Evolutionary conservation across 2,797 vertebrate species (phyloP).

Genomic region (Pseudochirops cupreus): DNA sequence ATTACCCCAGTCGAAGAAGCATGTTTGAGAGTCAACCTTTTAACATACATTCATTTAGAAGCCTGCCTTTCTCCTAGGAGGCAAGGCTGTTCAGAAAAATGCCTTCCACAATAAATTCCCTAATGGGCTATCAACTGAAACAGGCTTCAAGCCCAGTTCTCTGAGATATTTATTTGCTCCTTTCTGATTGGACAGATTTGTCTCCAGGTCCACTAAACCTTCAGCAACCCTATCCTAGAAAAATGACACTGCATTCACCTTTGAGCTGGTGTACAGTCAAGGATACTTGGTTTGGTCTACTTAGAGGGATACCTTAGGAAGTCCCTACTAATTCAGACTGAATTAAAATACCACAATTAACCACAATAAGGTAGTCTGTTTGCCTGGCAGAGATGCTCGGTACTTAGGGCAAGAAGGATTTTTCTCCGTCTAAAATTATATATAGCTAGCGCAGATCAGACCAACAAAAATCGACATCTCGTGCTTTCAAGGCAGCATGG

Average conservation of each 20-base stretch:
- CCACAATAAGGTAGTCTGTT: neutral
- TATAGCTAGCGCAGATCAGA: neutral
- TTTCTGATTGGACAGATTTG: neutral
- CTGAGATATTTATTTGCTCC: neutral
- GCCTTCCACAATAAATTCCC: slow-evolving; percentile 10
- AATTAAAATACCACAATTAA: neutral
- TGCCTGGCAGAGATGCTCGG: neutral
- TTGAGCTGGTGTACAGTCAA: neutral
- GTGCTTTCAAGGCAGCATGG: neutral
- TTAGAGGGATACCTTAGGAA: neutral
- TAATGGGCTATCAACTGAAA: neutral
- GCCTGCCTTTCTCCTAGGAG: neutral
- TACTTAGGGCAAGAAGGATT: neutral
- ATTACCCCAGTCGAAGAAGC: slow-evolving; percentile 3
- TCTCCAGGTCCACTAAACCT: slow-evolving; percentile 15
- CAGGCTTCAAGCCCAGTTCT: neutral
- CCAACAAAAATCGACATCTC: neutral
- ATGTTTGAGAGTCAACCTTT: neutral
- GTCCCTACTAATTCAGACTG: neutral
- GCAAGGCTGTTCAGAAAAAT: neutral
- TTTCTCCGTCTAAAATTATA: neutral
- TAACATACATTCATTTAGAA: slow-evolving; percentile 14
- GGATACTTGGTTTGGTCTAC: neutral
- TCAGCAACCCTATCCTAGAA: neutral
- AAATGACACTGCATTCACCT: neutral